These are phyloP conservation scores for Cossypha dichroa DNA, from an alignment of 2,797 vertebrate genomes.

Conservation along the genomic window DNA sequence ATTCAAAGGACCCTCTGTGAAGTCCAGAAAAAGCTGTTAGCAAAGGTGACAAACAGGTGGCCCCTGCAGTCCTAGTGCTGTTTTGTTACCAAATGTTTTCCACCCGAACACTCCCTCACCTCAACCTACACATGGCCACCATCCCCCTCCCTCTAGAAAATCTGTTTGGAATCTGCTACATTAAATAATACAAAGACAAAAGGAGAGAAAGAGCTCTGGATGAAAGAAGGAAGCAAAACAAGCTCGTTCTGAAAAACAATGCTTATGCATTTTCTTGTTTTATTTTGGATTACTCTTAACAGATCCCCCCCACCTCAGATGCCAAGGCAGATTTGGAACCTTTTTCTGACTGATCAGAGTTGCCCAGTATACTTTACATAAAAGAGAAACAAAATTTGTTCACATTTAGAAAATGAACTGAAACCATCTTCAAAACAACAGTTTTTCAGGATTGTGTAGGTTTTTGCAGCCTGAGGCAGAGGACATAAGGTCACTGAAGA, in stretches of 20 bases:
- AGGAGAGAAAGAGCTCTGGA: not conserved
- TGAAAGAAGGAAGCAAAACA: not conserved
- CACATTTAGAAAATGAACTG: not conserved
- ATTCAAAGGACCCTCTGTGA: not conserved
- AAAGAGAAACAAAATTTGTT: not conserved
- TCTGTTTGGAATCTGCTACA: not conserved
- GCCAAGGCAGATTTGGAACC: not conserved
- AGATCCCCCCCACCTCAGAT: not conserved
- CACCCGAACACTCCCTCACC: fast-evolving
- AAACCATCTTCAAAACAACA: not conserved
- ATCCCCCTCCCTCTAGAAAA: not conserved
- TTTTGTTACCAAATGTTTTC: not conserved
- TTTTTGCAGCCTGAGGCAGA: not conserved
- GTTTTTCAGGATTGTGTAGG: not conserved
- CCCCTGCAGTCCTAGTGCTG: not conserved
- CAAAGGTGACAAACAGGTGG: not conserved
- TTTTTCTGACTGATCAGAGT: not conserved
- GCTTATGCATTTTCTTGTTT: not conserved
- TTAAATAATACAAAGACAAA: not conserved
- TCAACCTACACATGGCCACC: not conserved
- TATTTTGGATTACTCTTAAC: not conserved
- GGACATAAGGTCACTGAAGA: not conserved
- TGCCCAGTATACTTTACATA: not conserved
- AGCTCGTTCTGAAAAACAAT: not conserved
- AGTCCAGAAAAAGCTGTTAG: not conserved